Conservation (phyloP, 1,140 invertebrate genomes). For the Drosophila parvula region DNA sequence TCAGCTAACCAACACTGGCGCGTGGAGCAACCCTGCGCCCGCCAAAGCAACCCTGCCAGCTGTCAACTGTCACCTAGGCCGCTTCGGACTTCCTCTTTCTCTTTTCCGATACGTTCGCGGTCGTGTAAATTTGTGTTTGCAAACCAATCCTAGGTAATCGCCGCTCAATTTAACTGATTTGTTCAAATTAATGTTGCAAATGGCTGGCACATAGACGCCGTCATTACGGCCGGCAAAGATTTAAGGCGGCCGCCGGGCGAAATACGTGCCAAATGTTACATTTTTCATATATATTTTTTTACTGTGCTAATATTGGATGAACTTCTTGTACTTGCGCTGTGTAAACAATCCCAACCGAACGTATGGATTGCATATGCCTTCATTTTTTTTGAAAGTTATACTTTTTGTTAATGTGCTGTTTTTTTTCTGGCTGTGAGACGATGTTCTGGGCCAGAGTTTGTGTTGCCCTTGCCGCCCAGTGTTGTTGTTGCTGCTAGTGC, state of each 20-base stretch:
- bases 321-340: not conserved
- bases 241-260: conserved; percentile 52
- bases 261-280: conserved; percentile 47
- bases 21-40: conserved; percentile 1
- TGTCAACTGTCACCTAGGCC: conserved; percentile 68
- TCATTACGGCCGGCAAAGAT: conserved; percentile 21
- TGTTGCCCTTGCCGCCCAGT: conserved; percentile 16
- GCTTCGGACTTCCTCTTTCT: conserved; percentile 73
- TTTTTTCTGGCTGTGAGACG: conserved; percentile 3
- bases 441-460: not conserved
- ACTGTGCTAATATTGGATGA: conserved; percentile 39
- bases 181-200: conserved; percentile 25
- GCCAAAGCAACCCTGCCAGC: conserved; percentile 50
- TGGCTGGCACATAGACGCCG: not conserved
- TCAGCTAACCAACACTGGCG: conserved; percentile 5
- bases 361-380: not conserved
- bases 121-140: conserved; percentile 83
- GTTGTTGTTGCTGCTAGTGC: conserved; percentile 5
- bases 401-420: conserved; percentile 33
- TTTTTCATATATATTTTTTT: conserved; percentile 52
- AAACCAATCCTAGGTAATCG: conserved; percentile 84
- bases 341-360: conserved; percentile 24
- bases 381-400: conserved; percentile 29
- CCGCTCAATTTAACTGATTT: conserved; percentile 49
- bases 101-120: conserved; percentile 83